A percentile compares a stretch with the other conserved stretches of the same genome.
phyloP scores from a whole-genome alignment of 2,797 vertebrate species.

The Neosalanx taihuensis region DNA sequence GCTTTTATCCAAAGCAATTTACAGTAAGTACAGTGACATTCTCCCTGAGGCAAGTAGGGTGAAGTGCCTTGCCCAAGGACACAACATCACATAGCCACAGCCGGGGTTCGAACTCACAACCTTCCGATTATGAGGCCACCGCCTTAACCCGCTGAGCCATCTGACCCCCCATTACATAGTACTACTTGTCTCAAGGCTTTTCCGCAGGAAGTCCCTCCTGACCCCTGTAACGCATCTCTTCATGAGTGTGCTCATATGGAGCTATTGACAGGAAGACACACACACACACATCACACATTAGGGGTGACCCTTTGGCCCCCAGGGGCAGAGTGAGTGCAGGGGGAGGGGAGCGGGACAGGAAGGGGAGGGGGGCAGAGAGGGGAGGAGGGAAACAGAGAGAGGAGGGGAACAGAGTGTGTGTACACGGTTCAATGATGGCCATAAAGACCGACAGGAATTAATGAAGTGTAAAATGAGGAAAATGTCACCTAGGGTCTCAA shows the following conservation, averaged over 20 bases:
- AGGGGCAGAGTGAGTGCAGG: background rate
- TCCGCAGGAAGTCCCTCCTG: too few species aligned
- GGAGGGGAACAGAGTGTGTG: slow-evolving; percentile 1
- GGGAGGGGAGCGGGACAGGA: background rate
- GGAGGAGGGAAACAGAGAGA: background rate
- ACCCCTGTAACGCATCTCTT: background rate
- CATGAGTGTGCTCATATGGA: background rate
- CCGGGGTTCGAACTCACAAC: too few species aligned
- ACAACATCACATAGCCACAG: too few species aligned
- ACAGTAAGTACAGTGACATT: too few species aligned
- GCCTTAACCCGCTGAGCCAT: too few species aligned
- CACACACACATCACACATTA: slow-evolving; percentile 19
- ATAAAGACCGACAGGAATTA: slow-evolving; percentile 64
- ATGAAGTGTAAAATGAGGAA: slow-evolving; percentile 77
- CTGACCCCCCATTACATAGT: too few species aligned
- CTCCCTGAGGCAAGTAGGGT: too few species aligned
- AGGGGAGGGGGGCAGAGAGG: background rate
- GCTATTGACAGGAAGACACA: background rate
- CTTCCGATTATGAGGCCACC: too few species aligned
- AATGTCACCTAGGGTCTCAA: slow-evolving; percentile 54
- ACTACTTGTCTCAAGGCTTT: too few species aligned
- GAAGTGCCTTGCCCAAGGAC: too few species aligned
- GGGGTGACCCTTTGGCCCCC: too few species aligned
- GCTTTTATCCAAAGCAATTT: too few species aligned
- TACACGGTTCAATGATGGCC: slow-evolving; percentile 3